phyloP scores from a whole-genome alignment of 1,140 invertebrate species.

The Drosophila sp. region DNA sequence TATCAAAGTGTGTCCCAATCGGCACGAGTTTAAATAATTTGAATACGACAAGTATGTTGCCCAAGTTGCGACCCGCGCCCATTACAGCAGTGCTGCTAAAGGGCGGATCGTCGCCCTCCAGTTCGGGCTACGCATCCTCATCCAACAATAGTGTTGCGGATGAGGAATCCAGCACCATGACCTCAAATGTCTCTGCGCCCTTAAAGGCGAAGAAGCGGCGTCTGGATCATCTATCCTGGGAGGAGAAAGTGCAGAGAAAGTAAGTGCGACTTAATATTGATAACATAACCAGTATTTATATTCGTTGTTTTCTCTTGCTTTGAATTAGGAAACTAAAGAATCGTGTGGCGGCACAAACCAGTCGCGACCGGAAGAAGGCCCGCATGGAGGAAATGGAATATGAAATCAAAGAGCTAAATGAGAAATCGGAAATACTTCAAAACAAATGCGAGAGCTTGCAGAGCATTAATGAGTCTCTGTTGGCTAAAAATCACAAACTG shows the following conservation, averaged over 20 bases:
- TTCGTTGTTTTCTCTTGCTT: not conserved
- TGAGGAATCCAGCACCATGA: constrained; percentile 43
- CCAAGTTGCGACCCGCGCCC: constrained; percentile 85
- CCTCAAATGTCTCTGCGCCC: constrained; percentile 4
- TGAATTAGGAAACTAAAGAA: constrained; percentile 96
- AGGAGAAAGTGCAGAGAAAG: constrained; percentile 93
- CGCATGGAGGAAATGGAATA: constrained; percentile 95
- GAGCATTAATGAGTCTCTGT: constrained; percentile 88
- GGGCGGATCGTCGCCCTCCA: constrained; percentile 83
- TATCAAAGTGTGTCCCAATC: constrained; percentile 85
- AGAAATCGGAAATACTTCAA: constrained; percentile 88
- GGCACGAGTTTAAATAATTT: constrained; percentile 64
- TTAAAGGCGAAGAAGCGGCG: constrained; percentile 88
- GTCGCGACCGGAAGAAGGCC: constrained; percentile 97
- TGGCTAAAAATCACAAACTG: constrained; percentile 88
- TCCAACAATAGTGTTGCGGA: constrained; percentile 54
- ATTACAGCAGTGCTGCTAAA: constrained; percentile 81
- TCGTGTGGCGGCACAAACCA: constrained; percentile 98
- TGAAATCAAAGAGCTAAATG: constrained; percentile 88
- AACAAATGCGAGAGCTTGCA: constrained; percentile 88
- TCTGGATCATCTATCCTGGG: constrained; percentile 91
- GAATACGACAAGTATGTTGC: constrained; percentile 74
- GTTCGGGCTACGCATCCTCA: constrained; percentile 62
- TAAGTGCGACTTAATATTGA: constrained; percentile 85
- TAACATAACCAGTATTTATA: not conserved